Base-by-base conservation (phyloP, 2,888 invertebrate genomes). In the Sphaerophoria taeniata region DNA sequence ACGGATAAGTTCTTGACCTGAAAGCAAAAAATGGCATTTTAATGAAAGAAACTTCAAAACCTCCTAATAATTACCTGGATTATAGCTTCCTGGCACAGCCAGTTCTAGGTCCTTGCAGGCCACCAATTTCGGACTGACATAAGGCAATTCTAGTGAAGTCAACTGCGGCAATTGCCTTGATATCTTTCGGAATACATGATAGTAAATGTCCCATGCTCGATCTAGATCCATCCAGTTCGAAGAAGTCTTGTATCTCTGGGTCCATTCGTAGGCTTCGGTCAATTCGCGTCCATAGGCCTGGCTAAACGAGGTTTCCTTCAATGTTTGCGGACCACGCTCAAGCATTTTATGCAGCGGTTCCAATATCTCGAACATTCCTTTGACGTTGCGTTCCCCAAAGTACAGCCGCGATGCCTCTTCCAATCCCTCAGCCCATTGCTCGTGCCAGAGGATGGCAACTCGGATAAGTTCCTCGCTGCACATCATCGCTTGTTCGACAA, bases 191-290 rank as follows among this genome's bases (percentile, higher is more conserved):
- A 99, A 99, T 70, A 99, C 99, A 91, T 98, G 98, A 93, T 99
- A 99, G 93, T 99, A 99, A 47, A 99, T 94, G 91, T 99, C 99
- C 99, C 99, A 99, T 3, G 99, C 99, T 91, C 98, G 98, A 91
- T 98, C 98, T 87, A 99, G 92, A 90, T 99, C 99, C 88, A 98
- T 95, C 5, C 96, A 95, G 88, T 96, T 96, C 0, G 96, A 95
- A 0, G 98, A 96, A 33, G 95, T 94, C 92, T 95, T 96, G 91
- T 96, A 99, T 89, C 97, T 95, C 89, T 96, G 95, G 90, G 99
- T 99, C 97, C 98, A 99, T 89, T 98, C 98, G 88, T 96, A 95
- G 0, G 99, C 99, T 90, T 99, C 98, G 88, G 95, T 95, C 81
- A 99, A 93, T 91, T 99, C 99, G 63, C 98, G 94, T 0, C 98